These are phyloP conservation scores for Oncorhynchus kisutch DNA, from an alignment of 2,113 vertebrate species.

Conservation along the genomic window DNA sequence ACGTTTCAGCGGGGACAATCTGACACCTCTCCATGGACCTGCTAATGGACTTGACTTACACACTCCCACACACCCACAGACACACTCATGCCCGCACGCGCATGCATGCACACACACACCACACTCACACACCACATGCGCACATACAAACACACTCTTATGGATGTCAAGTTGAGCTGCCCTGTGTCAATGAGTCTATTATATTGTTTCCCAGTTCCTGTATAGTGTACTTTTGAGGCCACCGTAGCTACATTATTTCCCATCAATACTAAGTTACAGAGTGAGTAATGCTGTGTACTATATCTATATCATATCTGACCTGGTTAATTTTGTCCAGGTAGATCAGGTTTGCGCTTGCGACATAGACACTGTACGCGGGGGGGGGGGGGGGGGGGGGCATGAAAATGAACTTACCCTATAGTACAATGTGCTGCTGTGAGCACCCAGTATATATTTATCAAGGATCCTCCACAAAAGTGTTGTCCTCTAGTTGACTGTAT, in stretches of 20 bases:
- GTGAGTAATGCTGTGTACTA: not conserved
- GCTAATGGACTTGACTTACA: not conserved
- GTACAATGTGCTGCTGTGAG: slow-evolving; percentile 87
- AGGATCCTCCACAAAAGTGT: slow-evolving; percentile 81
- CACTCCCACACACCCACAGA: not conserved
- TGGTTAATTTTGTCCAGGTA: not conserved
- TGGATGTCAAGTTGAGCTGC: slow-evolving; percentile 14
- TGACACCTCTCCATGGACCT: slow-evolving; percentile 13
- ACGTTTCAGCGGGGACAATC: slow-evolving; percentile 18
- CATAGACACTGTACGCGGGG: no score
- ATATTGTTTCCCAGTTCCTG: not conserved
- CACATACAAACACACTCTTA: not conserved
- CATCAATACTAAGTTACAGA: not conserved
- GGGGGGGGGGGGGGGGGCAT: no score
- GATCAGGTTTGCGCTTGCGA: not conserved
- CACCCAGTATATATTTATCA: slow-evolving; percentile 84
- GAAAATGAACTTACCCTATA: slow-evolving; percentile 67
- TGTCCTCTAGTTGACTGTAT: slow-evolving; percentile 70
- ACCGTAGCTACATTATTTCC: not conserved
- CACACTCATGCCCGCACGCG: not conserved
- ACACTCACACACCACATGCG: not conserved
- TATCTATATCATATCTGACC: not conserved
- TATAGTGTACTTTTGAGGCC: not conserved
- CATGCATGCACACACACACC: not conserved
- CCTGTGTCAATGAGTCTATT: not conserved